Evolutionary conservation across 2,888 invertebrate species (phyloP), one percentile per base, ranked within the genome.

Genomic region (Rhagonycha fulva): DNA sequence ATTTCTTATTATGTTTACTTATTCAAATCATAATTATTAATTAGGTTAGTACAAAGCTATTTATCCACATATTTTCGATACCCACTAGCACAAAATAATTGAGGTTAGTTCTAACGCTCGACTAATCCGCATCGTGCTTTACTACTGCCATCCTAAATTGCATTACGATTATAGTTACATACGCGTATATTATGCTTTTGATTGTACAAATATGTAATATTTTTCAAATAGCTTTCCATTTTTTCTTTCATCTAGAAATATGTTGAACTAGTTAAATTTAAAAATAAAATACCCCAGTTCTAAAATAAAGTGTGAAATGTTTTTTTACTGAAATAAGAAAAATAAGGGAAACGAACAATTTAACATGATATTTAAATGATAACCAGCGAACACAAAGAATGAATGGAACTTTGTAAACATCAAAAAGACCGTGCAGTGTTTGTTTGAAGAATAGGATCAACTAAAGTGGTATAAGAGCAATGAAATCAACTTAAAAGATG

Each of bases 401-500:
- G 70, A 80, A 82, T 81, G 80, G 83, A 80, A 82, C 81, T 81
- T 80, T 81, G 81, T 79, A 82, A 84, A 84, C 84, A 84, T 84
- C 84, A 85, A 84, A 85, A 84, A 84, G 83, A 82, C 80, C 75
- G 81, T 80, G 80, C 78, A 76, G 81, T 80, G 81, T 84, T 84
- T 81, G 81, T 77, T 77, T 80, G 79, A 80, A 78, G 80, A 80
- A 78, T 78, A 32, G 80, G 80, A 81, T 81, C 81, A 79, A 74
- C 76, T 79, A 80, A 80, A 81, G 79, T 81, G 81, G 75, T 80
- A 79, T 75, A 76, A 79, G 77, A 70, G 80, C 76, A 78, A 74
- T 79, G 77, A 80, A 81, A 80, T 81, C 77, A 77, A 76, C 76
- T 77, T 80, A 80, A 80, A 81, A 79, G 79, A 75, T 78, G 75